Evolutionary conservation across 2,113 vertebrate species (phyloP).

Genomic region (Pteropus alecto): DNA sequence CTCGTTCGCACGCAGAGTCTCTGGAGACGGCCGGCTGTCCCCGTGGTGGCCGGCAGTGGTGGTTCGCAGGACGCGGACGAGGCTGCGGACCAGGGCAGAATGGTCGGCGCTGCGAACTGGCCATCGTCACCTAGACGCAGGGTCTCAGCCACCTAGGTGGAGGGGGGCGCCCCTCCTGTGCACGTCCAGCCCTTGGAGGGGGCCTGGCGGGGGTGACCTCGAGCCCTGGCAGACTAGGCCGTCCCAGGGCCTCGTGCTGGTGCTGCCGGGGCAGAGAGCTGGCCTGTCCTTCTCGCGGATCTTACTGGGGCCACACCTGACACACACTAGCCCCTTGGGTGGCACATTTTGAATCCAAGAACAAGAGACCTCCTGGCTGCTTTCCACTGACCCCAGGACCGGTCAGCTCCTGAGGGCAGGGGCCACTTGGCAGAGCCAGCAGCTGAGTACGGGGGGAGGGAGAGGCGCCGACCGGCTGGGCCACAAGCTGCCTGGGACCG

Average conservation of each 20-base stretch:
- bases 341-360: not conserved
- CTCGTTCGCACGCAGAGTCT: no score
- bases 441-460: rapidly evolving
- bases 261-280: not conserved
- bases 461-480: no score
- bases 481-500: not conserved
- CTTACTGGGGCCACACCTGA: not conserved
- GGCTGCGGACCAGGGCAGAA: no score
- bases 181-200: rapidly evolving
- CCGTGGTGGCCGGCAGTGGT: no score
- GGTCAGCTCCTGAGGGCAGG: rapidly evolving
- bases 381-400: not conserved
- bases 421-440: rapidly evolving
- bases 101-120: no score
- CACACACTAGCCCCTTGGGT: not conserved
- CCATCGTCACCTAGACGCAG: no score
- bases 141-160: no score
- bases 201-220: rapidly evolving
- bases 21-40: no score
- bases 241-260: no score
- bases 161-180: not conserved
- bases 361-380: rapidly evolving
- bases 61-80: no score
- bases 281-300: rapidly evolving
- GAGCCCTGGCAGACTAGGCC: no score